Conservation (phyloP, 1,140 invertebrate genomes). For the Drosophila oshimai region DNA sequence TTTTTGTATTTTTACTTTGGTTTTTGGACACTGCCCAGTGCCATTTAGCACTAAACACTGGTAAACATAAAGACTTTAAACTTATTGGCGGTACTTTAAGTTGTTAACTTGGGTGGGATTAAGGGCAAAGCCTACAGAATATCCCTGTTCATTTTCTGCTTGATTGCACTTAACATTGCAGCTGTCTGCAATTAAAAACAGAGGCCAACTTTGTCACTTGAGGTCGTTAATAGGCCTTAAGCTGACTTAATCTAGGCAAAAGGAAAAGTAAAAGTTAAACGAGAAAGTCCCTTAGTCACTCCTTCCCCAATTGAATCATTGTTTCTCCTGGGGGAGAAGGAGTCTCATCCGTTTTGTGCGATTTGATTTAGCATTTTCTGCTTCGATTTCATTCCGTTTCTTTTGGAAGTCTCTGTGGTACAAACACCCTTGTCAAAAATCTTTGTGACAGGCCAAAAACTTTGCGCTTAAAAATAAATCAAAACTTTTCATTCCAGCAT, state of each 20-base stretch:
- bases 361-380: constrained; percentile 41
- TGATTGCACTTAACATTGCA: constrained; percentile 27
- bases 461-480: constrained; percentile 51
- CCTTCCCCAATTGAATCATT: constrained; percentile 5
- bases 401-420: constrained; percentile 9
- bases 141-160: constrained; percentile 22
- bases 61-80: background rate
- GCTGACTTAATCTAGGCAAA: constrained; percentile 30
- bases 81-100: background rate
- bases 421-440: constrained; percentile 36
- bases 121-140: background rate
- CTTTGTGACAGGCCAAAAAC: constrained; percentile 39
- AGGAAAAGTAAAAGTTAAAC: constrained; percentile 28
- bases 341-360: background rate
- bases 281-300: background rate
- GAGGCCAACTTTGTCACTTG: constrained; percentile 27
- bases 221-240: constrained; percentile 32
- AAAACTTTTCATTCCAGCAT: constrained; percentile 40
- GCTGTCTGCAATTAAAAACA: constrained; percentile 34
- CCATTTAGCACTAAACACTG: background rate
- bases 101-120: background rate
- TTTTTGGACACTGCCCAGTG: background rate
- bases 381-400: constrained; percentile 29
- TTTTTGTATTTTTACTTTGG: background rate
- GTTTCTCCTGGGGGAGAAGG: constrained; percentile 1